Evolutionary conservation across 2,888 invertebrate species (phyloP).

Genomic region (Protodeltote pygarga): DNA sequence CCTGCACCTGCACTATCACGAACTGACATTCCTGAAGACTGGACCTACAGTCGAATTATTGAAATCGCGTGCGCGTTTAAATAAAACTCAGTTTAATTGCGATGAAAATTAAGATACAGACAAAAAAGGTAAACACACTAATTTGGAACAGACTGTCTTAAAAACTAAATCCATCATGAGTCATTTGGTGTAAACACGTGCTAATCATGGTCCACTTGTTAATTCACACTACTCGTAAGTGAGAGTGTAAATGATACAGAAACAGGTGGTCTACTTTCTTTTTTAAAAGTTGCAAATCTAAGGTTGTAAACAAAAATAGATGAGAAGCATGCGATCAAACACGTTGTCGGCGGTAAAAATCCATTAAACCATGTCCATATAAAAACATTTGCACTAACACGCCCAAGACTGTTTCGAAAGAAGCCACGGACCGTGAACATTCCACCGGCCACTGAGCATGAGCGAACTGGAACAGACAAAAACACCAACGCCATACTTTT

Average conservation of each 20-base stretch:
- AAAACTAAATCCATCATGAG: constrained; percentile 8
- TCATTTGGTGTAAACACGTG: constrained; percentile 16
- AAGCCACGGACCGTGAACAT: constrained; percentile 83
- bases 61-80: constrained; percentile 6
- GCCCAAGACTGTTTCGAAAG: constrained; percentile 84
- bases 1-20: constrained; percentile 76
- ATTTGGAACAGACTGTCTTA: constrained; percentile 14
- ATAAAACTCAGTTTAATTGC: not conserved
- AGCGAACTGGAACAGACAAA: constrained; percentile 74
- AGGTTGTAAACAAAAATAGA: constrained; percentile 44
- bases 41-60: constrained; percentile 12
- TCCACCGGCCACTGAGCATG: constrained; percentile 77
- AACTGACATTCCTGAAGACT: constrained; percentile 69
- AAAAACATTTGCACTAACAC: constrained; percentile 85
- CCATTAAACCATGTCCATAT: constrained; percentile 72
- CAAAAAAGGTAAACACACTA: constrained; percentile 13
- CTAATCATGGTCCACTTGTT: constrained; percentile 21
- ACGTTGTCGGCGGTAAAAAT: constrained; percentile 64
- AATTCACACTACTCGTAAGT: constrained; percentile 26
- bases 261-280: constrained; percentile 33
- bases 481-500: constrained; percentile 70
- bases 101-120: constrained; percentile 1
- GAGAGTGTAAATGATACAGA: constrained; percentile 23
- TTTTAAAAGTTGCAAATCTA: constrained; percentile 25
- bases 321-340: constrained; percentile 55